phyloP scores from a whole-genome alignment of 1,140 invertebrate species.

The Psilanteris sp. region DNA sequence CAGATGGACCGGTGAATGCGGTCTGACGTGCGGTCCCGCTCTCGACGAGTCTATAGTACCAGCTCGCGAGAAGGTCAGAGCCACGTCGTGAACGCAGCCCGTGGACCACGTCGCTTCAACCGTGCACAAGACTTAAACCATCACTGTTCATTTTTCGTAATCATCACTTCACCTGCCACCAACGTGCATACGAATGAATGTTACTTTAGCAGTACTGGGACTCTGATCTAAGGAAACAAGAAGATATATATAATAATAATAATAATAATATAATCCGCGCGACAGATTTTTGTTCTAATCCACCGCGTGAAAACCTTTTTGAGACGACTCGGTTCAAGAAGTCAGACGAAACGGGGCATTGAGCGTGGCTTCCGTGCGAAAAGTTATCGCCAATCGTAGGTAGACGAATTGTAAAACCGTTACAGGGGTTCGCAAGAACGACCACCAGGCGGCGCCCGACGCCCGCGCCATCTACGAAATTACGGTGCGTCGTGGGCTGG shows the following conservation, averaged over 20 bases:
- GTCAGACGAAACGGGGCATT: no score
- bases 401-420: no score
- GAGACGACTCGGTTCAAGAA: constrained; percentile 9
- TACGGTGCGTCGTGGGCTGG: no score
- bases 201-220: constrained; percentile 8
- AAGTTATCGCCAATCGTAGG: no score
- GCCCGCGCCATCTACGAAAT: no score
- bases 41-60: constrained; percentile 75
- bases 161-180: constrained; percentile 60
- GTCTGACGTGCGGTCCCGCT: constrained; percentile 73
- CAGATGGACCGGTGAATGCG: constrained; percentile 86
- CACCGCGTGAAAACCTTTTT: constrained; percentile 3
- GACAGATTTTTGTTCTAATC: no score
- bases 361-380: no score
- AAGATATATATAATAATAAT: no score
- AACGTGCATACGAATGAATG: constrained; percentile 55
- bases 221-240: constrained; percentile 19
- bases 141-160: constrained; percentile 71
- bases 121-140: constrained; percentile 78
- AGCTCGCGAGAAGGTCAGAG: constrained; percentile 75
- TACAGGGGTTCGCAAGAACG: no score
- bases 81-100: constrained; percentile 74
- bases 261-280: constrained; percentile 1
- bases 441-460: no score
- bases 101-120: constrained; percentile 57